A percentile compares a stretch with the other conserved stretches of the same genome.
phyloP scores from a whole-genome alignment of 2,888 invertebrate genomes.

The Agrenia bidenticulata region DNA sequence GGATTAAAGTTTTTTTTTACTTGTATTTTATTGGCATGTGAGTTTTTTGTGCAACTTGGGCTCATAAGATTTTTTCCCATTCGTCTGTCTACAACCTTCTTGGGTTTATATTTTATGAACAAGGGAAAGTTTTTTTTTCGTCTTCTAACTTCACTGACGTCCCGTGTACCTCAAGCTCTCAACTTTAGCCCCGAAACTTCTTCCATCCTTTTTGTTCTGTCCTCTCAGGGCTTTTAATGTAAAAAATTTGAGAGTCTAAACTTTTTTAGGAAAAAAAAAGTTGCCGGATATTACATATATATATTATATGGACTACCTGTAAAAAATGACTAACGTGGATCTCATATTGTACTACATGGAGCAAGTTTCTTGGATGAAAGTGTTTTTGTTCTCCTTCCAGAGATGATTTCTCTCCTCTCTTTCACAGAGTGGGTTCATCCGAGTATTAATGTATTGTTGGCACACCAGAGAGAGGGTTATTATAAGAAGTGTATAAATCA shows the following conservation, averaged over 20 bases:
- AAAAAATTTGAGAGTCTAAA: not conserved
- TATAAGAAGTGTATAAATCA: slow-evolving; percentile 37
- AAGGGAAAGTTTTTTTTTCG: not conserved
- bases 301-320: not conserved
- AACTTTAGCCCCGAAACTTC: too few species aligned
- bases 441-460: slow-evolving; percentile 33
- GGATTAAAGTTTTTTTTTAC: too few species aligned
- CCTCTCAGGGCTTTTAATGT: not conserved
- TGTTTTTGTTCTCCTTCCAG: not conserved
- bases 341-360: too few species aligned
- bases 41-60: too few species aligned
- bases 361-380: not conserved
- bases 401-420: not conserved
- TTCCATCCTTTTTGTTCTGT: too few species aligned
- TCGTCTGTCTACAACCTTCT: too few species aligned
- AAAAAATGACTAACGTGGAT: not conserved
- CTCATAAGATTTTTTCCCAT: too few species aligned
- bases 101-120: not conserved
- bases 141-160: too few species aligned
- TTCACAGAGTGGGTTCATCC: not conserved
- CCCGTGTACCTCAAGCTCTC: not conserved
- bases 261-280: not conserved
- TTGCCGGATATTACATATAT: slow-evolving; percentile 2
- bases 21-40: too few species aligned
- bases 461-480: slow-evolving; percentile 32